Evolutionary conservation across 2,888 invertebrate species (phyloP), one percentile per base, ranked within the genome.

Genomic region (Agrotis segetum): DNA sequence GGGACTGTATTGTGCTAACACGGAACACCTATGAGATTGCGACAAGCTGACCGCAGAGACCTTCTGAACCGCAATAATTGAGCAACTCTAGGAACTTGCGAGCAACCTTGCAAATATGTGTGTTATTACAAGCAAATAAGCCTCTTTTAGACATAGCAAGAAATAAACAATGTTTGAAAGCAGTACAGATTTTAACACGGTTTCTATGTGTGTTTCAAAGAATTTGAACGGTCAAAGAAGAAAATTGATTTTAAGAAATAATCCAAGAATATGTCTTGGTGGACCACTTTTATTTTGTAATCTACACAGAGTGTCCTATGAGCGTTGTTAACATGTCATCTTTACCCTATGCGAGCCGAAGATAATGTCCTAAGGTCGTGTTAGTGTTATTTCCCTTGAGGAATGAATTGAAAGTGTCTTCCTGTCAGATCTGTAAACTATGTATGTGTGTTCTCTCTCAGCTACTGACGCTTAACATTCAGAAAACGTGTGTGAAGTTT

Each of bases 351-450:
- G 72, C 79, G 63, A 82, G 75, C 75, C 77, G 29, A 82, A 85
- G 84, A 87, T 87, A 87, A 88, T 88, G 85, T 87, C 83, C 76
- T 81, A 69, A 82, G 83, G 83, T 85, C 82, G 73, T 72, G 82
- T 75, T 77, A 75, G 69, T 81, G 85, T 90, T 88, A 89, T 89
- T 90, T 90, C 88, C 89, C 91, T 49, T 16, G 89, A 82, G 90
- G 71, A 77, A 62, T 72, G 82, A 87, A 86, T 87, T 85, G 84
- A 84, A 87, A 89, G 83, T 76, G 81, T 84, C 79, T 79, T 82
- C 59, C 65, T 75, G 71, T 76, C 74, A 61, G 50, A 77, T 67
- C 55, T 58, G 17, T 47, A 19, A 46, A 49, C 64, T 70, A 72
- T 44, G 34, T 56, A 56, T 56, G 56, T 66, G 60, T 58, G 63